Evolutionary conservation across 2,797 vertebrate genomes (phyloP), one percentile per base, ranked within the genome.

Genomic region (Helostoma temminkii): DNA sequence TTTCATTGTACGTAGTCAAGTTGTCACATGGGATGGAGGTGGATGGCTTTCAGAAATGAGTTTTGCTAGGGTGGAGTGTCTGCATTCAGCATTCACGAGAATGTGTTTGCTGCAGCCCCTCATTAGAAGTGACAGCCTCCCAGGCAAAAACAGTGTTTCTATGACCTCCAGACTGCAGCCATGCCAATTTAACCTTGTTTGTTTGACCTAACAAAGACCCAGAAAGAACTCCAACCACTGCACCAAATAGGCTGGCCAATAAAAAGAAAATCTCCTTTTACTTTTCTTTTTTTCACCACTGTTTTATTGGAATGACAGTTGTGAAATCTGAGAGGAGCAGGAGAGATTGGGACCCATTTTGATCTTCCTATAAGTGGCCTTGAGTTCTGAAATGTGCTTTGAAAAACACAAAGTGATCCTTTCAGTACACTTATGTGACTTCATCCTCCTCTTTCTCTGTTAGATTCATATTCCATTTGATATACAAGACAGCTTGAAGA

Each of bases 391-490:
- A 50, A 46, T 18, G 15, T 0, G 3, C 16, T 48, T 52, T 39
- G 63, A 66, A 70, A 59, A 55, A 69, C 53, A 52, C 61, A 57
- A 50, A 84, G 61, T 72, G 39, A 67, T 45, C 36, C 24, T 19
- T 41, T 6, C 3, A 62, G 52, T 37, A 42, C 24, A 39, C 53
- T 48, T 56, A 14, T 39, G 59, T 36, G 63, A 49, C 42, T 56
- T 26, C 3, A 19, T 32, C n/a, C n/a, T n/a, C n/a, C n/a, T n/a
- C n/a, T n/a, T n/a, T n/a, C n/a, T n/a, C n/a, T n/a, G n/a, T n/a
- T n/a, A n/a, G n/a, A n/a, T n/a, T n/a, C n/a, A n/a, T n/a, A n/a
- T n/a, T 66, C 21, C 18, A 10, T 69, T 39, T 52, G 9, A 49
- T 57, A 45, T 22, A 24, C 41, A n/a, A 24, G 24, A 52, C 18